Percentiles rank a stretch among this genome's conserved stretches.
Conservation (phyloP, 1,140 invertebrate genomes). For the Psilanteris sp. region DNA sequence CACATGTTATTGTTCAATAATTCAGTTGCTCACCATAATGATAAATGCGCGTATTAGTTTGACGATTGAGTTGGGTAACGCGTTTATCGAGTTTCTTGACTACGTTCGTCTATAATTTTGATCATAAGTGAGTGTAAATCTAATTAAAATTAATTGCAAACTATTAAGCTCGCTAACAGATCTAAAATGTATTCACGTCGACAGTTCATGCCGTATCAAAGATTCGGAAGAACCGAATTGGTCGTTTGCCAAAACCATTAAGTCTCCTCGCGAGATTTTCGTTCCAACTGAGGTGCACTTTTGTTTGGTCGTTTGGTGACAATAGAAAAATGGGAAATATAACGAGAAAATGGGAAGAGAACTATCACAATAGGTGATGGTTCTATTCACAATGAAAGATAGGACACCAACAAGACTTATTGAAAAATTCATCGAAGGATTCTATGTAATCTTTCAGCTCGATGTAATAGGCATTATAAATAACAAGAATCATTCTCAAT, state of each 20-base stretch:
- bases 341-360: conserved; percentile 50
- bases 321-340: conserved; percentile 73
- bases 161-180: conserved; percentile 42
- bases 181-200: conserved; percentile 50
- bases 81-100: conserved; percentile 3
- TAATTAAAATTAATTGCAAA: conserved; percentile 51
- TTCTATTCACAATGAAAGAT: conserved; percentile 57
- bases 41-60: conserved; percentile 3
- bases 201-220: conserved; percentile 50
- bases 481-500: conserved; percentile 17
- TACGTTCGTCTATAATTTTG: conserved; percentile 1
- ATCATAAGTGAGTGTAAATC: conserved; percentile 22
- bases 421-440: conserved; percentile 61
- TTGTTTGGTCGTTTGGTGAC: conserved; percentile 73
- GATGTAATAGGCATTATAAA: conserved; percentile 56
- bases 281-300: conserved; percentile 67
- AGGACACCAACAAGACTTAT: conserved; percentile 59
- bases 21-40: too few relatives aligned
- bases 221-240: conserved; percentile 68
- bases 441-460: conserved; percentile 60
- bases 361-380: conserved; percentile 56
- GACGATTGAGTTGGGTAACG: neutral
- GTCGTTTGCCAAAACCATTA: conserved; percentile 73
- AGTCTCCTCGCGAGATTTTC: conserved; percentile 68
- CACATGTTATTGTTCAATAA: too few relatives aligned